A percentile compares a stretch with the other conserved stretches of the same genome.
Conservation (phyloP, 2,888 invertebrate species). For the Lasiommata megera region DNA sequence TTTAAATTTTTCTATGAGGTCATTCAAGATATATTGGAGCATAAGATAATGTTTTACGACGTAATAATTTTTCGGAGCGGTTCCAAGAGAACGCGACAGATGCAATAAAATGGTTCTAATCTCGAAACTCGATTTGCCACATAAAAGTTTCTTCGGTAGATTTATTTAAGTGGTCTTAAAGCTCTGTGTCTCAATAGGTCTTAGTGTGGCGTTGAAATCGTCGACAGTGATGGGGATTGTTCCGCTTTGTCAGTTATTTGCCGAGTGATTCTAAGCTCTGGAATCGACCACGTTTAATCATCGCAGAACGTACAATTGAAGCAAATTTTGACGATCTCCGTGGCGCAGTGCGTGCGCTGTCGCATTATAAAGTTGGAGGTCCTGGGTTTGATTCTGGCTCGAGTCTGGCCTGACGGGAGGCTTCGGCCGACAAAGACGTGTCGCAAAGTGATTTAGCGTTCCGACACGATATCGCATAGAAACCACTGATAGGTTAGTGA, state of each 20-base stretch:
- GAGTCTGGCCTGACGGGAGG: too few species aligned
- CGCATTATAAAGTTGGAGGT: too few species aligned
- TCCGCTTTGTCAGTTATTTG: not conserved
- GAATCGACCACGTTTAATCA: too few species aligned
- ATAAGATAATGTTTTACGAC: constrained; percentile 1
- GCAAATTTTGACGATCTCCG: too few species aligned
- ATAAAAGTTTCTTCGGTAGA: constrained; percentile 11
- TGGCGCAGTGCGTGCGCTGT: too few species aligned
- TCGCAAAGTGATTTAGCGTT: too few species aligned
- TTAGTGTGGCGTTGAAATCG: not conserved
- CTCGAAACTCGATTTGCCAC: constrained; percentile 10
- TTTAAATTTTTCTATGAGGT: not conserved
- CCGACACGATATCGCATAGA: too few species aligned
- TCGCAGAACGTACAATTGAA: too few species aligned
- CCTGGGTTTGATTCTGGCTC: too few species aligned
- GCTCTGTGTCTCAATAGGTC: not conserved
- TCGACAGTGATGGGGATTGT: not conserved
- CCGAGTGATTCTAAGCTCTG: too few species aligned
- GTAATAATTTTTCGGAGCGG: not conserved
- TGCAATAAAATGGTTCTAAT: constrained; percentile 12
- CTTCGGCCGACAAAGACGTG: too few species aligned
- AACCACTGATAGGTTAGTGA: too few species aligned
- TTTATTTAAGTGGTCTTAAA: constrained; percentile 17
- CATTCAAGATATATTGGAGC: not conserved
- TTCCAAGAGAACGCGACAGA: not conserved